Base-by-base conservation (phyloP, 2,113 vertebrate species). In the Brachypodius melanocephalos region DNA sequence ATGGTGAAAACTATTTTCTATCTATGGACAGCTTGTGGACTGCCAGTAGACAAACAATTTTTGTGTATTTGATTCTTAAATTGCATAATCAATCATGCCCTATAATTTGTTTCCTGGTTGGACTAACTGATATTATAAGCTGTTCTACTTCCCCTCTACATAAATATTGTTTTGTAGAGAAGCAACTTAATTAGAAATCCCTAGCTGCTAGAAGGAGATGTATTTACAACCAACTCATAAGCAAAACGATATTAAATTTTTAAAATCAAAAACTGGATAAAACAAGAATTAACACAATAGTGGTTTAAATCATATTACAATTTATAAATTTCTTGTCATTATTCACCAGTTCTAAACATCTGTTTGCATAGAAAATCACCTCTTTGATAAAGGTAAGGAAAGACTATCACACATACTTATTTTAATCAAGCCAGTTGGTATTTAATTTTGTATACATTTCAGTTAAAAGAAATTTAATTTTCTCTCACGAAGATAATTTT, bases 401-500 rank as follows among this genome's bases (percentile, higher is more conserved):
- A 89, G 31, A 38, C 43, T 62, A 88, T 43, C 32, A 68, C 17
- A 57, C 7, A 67, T 14, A 68, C 26, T 58, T 79, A 91, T n/a
- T 92, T 95, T 80, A 94, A 83, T 85, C 71, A 91, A 88, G 29
- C 32, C 46, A 69, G 24, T 8, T 59, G 14, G 59, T 94, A 83
- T 95, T 96, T 89, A 85, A 82, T 79, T 97, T 87, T 89, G 49
- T 94, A 67, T 83, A 94, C 16, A 46, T 90, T 96, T 85, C 63
- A 85, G 49, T 63, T 88, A 79, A 87, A 93, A 87, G 14, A 95
- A 92, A 85, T 55, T 82, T 85, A 73, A 94, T 95, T 95, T 95
- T 91, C 71, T 73, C 51, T 89, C 36, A 29, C 52, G 88, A 94
- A 85, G 81, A 88, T 93, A 85, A 95, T 80, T 88, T 85, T 91